phyloP scores from a whole-genome alignment of 2,888 invertebrate genomes.

The Brenthis ino region DNA sequence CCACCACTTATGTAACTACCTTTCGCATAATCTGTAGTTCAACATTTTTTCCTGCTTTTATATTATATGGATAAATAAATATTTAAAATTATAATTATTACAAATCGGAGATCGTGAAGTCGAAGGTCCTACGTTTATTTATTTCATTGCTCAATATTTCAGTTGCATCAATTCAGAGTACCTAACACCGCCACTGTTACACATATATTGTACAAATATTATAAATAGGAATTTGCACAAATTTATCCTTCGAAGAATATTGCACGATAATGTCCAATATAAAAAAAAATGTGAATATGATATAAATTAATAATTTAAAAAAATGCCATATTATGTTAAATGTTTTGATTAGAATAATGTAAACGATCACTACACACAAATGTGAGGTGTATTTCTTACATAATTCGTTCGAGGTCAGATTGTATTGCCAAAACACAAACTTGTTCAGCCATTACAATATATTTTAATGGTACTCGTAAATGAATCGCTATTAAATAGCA shows the following conservation, averaged over 20 bases:
- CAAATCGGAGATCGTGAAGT: conserved; percentile 38
- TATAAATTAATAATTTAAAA: conserved; percentile 1
- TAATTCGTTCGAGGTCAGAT: conserved; percentile 58
- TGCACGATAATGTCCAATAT: not conserved
- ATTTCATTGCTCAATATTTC: conserved; percentile 42
- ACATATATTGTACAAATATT: conserved; percentile 8
- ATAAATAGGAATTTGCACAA: no score
- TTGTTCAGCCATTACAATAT: conserved; percentile 53
- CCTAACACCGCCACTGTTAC: conserved; percentile 37
- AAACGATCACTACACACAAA: conserved; percentile 42
- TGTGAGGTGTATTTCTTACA: conserved; percentile 65
- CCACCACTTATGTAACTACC: conserved; percentile 36
- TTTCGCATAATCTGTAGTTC: conserved; percentile 35
- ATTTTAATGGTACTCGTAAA: conserved; percentile 45
- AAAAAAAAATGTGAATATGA: not conserved
- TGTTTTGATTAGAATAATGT: conserved; percentile 16
- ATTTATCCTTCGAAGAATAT: not conserved
- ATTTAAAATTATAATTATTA: conserved; percentile 34
- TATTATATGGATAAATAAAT: conserved; percentile 17
- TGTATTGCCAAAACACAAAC: conserved; percentile 62
- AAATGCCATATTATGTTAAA: conserved; percentile 10
- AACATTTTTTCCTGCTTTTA: conserved; percentile 9
- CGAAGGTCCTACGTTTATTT: conserved; percentile 43
- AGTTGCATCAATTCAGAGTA: conserved; percentile 43
- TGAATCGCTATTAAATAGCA: conserved; percentile 43